Conservation (phyloP, 2,797 vertebrate genomes). For the Tamandua tetradactyla region DNA sequence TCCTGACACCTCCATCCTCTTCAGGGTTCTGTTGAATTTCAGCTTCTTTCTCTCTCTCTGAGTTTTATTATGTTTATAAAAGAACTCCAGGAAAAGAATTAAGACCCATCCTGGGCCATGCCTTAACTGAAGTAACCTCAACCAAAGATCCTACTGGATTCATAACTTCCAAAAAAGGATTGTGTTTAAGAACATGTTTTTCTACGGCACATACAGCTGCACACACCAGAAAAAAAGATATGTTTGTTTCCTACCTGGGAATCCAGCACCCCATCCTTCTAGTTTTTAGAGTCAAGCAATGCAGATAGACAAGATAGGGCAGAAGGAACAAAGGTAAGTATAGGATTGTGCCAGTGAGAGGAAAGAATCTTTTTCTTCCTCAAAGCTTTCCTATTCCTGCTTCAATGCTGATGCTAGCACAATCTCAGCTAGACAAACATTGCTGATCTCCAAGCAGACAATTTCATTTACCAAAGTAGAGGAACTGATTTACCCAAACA, state of each 20-base stretch:
- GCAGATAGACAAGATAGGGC: neutral
- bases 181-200: too few relatives aligned
- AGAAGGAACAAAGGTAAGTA: neutral
- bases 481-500: neutral
- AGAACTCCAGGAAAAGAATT: too few relatives aligned
- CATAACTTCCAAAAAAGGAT: too few relatives aligned
- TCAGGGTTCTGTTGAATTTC: too few relatives aligned
- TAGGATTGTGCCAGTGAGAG: accelerated
- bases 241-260: neutral
- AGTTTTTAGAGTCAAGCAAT: neutral
- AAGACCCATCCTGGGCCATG: too few relatives aligned
- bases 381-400: neutral
- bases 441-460: neutral
- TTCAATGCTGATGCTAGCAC: neutral
- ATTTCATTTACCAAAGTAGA: neutral
- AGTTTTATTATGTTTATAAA: too few relatives aligned
- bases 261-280: neutral
- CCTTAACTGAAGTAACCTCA: too few relatives aligned
- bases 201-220: too few relatives aligned
- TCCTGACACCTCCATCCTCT: too few relatives aligned
- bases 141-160: too few relatives aligned
- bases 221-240: neutral
- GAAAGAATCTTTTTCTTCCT: neutral
- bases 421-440: neutral
- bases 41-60: too few relatives aligned